phyloP scores from a whole-genome alignment of 2,888 invertebrate species.

The Drosophila multiciliata region DNA sequence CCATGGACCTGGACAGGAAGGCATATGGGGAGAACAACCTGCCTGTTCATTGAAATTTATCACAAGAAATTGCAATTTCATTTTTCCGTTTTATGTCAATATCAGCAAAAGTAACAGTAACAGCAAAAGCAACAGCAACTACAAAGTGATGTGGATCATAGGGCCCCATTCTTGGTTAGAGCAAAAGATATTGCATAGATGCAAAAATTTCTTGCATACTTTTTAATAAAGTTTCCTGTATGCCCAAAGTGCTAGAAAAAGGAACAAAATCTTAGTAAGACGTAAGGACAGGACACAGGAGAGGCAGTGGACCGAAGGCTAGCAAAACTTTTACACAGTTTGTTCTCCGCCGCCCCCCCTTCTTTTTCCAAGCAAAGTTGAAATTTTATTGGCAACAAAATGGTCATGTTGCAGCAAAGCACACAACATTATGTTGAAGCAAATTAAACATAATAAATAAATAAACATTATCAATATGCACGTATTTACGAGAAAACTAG shows the following conservation, averaged over 20 bases:
- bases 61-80: conserved; percentile 76
- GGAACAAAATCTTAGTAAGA: conserved; percentile 27
- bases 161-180: conserved; percentile 10
- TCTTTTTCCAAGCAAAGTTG: conserved; percentile 26
- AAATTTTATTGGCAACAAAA: conserved; percentile 71
- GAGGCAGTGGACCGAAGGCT: conserved; percentile 2
- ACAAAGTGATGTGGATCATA: conserved; percentile 15
- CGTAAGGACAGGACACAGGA: conserved; percentile 4
- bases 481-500: neutral
- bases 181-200: conserved; percentile 45
- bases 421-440: conserved; percentile 38
- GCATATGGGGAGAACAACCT: neutral
- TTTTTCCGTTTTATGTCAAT: conserved; percentile 71
- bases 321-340: conserved; percentile 55
- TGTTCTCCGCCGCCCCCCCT: conserved; percentile 3
- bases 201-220: conserved; percentile 69
- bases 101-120: conserved; percentile 31
- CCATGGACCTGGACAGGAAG: conserved; percentile 9
- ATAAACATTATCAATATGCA: conserved; percentile 8
- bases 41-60: conserved; percentile 71
- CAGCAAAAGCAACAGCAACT: conserved; percentile 8
- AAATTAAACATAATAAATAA: conserved; percentile 44
- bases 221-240: conserved; percentile 76
- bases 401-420: conserved; percentile 43
- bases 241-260: conserved; percentile 70